A percentile compares a stretch with the other conserved stretches of the same genome.
phyloP scores from a whole-genome alignment of 2,797 vertebrate species.

The Sorex maritimensis region DNA sequence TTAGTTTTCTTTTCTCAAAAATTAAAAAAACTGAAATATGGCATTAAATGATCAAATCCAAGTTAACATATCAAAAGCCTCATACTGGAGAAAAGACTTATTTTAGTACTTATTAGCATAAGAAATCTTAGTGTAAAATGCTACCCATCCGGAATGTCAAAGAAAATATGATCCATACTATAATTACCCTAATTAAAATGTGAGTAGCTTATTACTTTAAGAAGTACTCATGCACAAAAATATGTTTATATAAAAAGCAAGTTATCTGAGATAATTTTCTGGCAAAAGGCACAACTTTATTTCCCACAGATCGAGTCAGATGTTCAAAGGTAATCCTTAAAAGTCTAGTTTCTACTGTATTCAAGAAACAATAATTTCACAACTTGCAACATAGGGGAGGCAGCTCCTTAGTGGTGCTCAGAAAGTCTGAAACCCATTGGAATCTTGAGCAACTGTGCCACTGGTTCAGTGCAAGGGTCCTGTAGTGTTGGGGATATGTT shows the following conservation, averaged over 20 bases:
- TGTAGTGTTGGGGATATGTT: too few species aligned
- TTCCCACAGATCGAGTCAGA: neutral
- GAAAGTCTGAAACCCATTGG: too few species aligned
- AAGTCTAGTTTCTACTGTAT: neutral
- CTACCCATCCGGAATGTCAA: neutral
- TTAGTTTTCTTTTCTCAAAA: constrained; percentile 25
- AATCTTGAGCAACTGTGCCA: too few species aligned
- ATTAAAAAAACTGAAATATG: constrained; percentile 33
- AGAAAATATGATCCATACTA: neutral
- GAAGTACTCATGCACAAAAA: neutral
- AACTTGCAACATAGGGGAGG: too few species aligned
- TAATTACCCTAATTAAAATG: neutral
- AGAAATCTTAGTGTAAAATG: neutral
- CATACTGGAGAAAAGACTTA: neutral
- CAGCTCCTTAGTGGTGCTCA: too few species aligned
- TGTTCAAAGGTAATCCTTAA: neutral
- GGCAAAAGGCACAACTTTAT: neutral
- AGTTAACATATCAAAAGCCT: neutral
- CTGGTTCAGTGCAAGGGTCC: too few species aligned
- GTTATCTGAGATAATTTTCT: neutral
- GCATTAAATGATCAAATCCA: neutral
- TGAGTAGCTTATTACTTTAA: neutral
- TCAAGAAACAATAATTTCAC: neutral
- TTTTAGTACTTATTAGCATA: neutral
- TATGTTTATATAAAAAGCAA: neutral